These are phyloP conservation scores for Anolis carolinensis DNA, from an alignment of 2,113 vertebrate species.

Conservation along the genomic window DNA sequence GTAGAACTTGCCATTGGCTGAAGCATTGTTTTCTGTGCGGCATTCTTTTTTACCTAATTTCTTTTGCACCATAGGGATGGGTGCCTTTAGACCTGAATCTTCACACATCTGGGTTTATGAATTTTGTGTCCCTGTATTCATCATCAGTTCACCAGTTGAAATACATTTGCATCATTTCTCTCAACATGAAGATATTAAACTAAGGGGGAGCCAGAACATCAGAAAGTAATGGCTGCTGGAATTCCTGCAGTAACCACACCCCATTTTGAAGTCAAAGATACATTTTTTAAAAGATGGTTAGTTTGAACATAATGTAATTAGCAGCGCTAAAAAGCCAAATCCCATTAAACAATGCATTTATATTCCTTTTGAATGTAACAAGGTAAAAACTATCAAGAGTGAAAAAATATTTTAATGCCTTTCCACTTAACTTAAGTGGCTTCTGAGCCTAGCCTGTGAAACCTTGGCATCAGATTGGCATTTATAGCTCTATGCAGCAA, in stretches of 20 bases:
- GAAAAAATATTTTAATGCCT: conserved; percentile 8
- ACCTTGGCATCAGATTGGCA: conserved; percentile 35
- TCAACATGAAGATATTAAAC: not conserved
- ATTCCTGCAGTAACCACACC: not conserved
- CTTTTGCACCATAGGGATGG: too few relatives aligned
- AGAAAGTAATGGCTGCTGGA: not conserved
- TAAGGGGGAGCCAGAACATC: not conserved
- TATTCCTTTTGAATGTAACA: conserved; percentile 6
- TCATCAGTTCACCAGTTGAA: not conserved
- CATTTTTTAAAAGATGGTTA: not conserved
- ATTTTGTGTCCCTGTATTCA: not conserved
- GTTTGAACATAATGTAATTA: not conserved
- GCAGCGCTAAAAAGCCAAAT: not conserved
- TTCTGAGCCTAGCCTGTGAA: conserved; percentile 36
- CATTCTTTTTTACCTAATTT: not conserved
- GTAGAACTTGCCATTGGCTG: not conserved
- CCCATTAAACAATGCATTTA: not conserved
- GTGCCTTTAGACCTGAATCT: not conserved
- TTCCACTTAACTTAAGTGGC: conserved; percentile 42
- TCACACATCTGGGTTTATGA: not conserved
- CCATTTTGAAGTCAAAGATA: not conserved
- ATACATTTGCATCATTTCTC: not conserved
- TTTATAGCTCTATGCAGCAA: conserved; percentile 52
- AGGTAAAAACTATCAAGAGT: conserved; percentile 40
- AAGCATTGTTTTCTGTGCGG: too few relatives aligned